phyloP scores from a whole-genome alignment of 2,888 invertebrate species.

The Heliconius cydno region DNA sequence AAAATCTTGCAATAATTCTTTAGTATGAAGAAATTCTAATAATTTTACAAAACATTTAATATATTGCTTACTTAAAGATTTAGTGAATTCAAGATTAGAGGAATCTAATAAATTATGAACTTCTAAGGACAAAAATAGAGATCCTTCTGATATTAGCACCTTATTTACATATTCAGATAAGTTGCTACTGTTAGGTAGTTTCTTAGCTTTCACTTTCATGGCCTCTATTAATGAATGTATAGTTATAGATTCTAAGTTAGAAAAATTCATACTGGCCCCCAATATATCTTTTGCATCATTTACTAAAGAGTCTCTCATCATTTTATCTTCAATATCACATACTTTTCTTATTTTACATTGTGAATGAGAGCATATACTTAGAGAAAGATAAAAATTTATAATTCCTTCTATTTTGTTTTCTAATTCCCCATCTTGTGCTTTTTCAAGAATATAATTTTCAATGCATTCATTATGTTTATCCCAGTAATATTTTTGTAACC shows the following conservation, averaged over 20 bases:
- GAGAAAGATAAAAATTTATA: slow-evolving; percentile 68
- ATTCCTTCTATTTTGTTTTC: slow-evolving; percentile 63
- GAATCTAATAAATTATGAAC: slow-evolving; percentile 60
- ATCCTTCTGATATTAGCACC: slow-evolving; percentile 65
- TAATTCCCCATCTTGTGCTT: slow-evolving; percentile 56
- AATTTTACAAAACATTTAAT: slow-evolving; percentile 81
- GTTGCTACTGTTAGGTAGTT: slow-evolving; percentile 57
- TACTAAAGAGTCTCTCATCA: slow-evolving; percentile 67
- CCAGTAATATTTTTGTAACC: slow-evolving; percentile 89
- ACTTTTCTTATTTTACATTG: slow-evolving; percentile 69
- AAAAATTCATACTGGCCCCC: slow-evolving; percentile 60
- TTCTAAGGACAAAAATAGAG: slow-evolving; percentile 69
- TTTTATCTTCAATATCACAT: slow-evolving; percentile 64
- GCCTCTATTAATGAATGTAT: slow-evolving; percentile 60
- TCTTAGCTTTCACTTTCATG: slow-evolving; percentile 60
- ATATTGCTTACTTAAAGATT: slow-evolving; percentile 60
- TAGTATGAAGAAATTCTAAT: slow-evolving; percentile 77
- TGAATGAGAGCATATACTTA: slow-evolving; percentile 71
- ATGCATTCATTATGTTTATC: slow-evolving; percentile 78
- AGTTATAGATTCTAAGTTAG: slow-evolving; percentile 65
- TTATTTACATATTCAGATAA: slow-evolving; percentile 57
- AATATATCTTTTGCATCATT: slow-evolving; percentile 70
- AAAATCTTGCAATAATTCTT: slow-evolving; percentile 77
- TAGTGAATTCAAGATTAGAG: slow-evolving; percentile 51
- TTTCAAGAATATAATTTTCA: slow-evolving; percentile 68